These are phyloP conservation scores for Brachycybe producta DNA, from an alignment of 2,888 invertebrate species.

Conservation along the genomic window DNA sequence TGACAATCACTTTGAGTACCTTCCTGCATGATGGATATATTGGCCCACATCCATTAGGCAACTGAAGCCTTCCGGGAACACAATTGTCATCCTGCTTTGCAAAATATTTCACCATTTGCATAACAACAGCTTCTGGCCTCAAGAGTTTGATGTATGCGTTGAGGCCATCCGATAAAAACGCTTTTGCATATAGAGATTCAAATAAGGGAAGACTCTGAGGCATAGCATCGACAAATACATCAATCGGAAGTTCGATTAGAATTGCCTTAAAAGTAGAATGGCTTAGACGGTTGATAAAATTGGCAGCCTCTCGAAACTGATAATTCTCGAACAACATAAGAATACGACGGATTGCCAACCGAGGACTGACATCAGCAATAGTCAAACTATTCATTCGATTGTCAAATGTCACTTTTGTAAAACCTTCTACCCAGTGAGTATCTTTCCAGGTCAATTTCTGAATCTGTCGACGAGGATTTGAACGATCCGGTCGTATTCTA, in stretches of 20 bases:
- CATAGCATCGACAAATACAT: conserved; percentile 73
- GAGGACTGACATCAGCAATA: conserved; percentile 37
- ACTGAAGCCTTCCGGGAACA: conserved; percentile 20
- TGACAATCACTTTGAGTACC: conserved; percentile 38
- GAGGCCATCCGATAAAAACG: conserved; percentile 37
- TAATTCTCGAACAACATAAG: conserved; percentile 72
- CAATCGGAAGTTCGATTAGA: conserved; percentile 60
- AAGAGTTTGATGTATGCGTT: conserved; percentile 36
- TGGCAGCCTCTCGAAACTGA: conserved; percentile 81
- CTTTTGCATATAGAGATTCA: conserved; percentile 58
- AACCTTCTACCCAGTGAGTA: conserved; percentile 26
- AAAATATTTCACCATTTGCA: conserved; percentile 72
- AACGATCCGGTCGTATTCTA: conserved; percentile 1
- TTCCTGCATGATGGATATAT: conserved; percentile 36
- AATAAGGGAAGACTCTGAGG: conserved; percentile 75
- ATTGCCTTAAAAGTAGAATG: conserved; percentile 59
- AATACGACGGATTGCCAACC: conserved; percentile 43
- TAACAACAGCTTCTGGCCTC: conserved; percentile 62
- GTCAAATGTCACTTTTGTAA: conserved; percentile 11
- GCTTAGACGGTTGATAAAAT: conserved; percentile 64
- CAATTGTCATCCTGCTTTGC: conserved; percentile 28
- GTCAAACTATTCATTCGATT: conserved; percentile 23
- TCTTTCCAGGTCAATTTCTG: conserved; percentile 27
- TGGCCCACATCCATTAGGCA: conserved; percentile 21
- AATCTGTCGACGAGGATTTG: conserved; percentile 15